Percentiles rank a stretch among this genome's conserved stretches.
These are phyloP conservation scores for Phasia obesa DNA, from an alignment of 2,888 invertebrate genomes.

Conservation along the genomic window DNA sequence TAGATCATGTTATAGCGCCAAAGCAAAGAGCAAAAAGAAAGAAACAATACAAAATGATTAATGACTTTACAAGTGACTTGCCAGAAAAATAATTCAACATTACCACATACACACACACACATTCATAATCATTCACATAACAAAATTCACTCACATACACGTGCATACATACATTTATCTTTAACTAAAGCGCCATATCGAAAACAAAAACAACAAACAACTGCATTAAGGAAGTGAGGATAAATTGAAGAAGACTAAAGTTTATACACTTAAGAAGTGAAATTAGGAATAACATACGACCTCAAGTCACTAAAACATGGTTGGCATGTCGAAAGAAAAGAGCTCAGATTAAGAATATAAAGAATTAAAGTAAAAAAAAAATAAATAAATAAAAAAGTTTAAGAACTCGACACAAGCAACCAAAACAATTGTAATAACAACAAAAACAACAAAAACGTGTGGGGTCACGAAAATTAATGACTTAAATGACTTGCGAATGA, in stretches of 20 bases:
- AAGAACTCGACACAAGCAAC: conserved; percentile 40
- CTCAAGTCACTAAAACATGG: conserved; percentile 69
- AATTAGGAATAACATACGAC: conserved; percentile 73
- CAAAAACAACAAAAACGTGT: conserved; percentile 72
- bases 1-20: conserved; percentile 67
- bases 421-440: conserved; percentile 30
- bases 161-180: conserved; percentile 21
- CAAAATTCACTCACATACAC: conserved; percentile 9
- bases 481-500: conserved; percentile 77
- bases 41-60: conserved; percentile 78
- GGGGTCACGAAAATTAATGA: conserved; percentile 80
- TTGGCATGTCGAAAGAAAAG: conserved; percentile 64
- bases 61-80: conserved; percentile 82
- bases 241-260: conserved; percentile 58
- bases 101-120: conserved; percentile 47
- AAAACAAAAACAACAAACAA: conserved; percentile 23
- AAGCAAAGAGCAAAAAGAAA: conserved; percentile 57
- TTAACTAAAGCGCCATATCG: conserved; percentile 43
- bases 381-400: conserved; percentile 24
- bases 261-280: conserved; percentile 64
- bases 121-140: too few species aligned
- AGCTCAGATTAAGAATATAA: conserved; percentile 67
- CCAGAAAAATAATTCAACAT: conserved; percentile 76
- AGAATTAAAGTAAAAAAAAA: conserved; percentile 26
- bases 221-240: conserved; percentile 31